Evolutionary conservation across 2,888 invertebrate species (phyloP), one percentile per base, ranked within the genome.

Genomic region (Dorcus parallelipipedus): DNA sequence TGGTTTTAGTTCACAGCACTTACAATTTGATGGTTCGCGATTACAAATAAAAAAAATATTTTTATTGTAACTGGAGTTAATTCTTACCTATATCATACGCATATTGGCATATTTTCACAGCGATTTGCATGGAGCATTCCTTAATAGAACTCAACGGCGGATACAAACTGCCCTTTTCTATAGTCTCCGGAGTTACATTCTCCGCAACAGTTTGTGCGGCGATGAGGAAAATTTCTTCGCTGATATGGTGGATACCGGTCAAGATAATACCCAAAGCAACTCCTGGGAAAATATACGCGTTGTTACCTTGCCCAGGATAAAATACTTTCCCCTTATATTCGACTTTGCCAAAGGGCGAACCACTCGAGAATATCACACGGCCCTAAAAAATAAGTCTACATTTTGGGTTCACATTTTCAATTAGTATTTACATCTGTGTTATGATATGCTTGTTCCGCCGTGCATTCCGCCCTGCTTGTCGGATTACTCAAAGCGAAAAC

Each of bases 401-500:
- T 33, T 33, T 33, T 33, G 26, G 3, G 3, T 33, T 33, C 42
- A 8, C 6, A 8, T 33, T 33, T 33, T 33, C 6, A 33, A 38
- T 4, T 55, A 40, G 48, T 56, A 69, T 78, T 75, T 79, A 93
- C 95, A 70, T 95, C 89, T 2, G 97, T 97, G 69, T 90, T 74
- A n/a, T 84, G 85, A 75, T 95, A 99, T 0, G 98, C 98, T 68
- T 91, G 89, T 71, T 97, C 92, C 2, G 99, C 97, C 0, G 98
- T 98, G 76, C 99, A 99, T 79, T 99, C 99, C 0, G 99, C 96
- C 82, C 94, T 95, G 78, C 88, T 89, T 0, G 99, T 99, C 5
- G 99, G 99, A 81, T 99, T 99, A 67, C 97, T 97, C 43, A 99
- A 84, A 8, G 99, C 98, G 76, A 99, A 98, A 64, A 99, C 89